Base-by-base conservation (phyloP, 2,888 invertebrate genomes). In the Suillia variegata region DNA sequence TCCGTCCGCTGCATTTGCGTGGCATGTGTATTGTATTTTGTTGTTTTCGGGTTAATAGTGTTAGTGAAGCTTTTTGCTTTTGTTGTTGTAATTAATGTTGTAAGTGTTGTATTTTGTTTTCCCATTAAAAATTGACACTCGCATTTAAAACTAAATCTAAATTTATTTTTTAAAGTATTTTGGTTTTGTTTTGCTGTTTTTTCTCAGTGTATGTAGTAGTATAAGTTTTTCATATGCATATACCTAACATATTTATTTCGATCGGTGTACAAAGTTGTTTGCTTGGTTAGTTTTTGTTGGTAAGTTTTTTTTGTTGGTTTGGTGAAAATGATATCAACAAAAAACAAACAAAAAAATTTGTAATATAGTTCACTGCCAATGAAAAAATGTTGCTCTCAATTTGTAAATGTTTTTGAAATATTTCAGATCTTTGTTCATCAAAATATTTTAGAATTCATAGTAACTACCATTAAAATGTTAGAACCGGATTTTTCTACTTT, bases 211-310 rank as follows among this genome's bases (percentile, higher is more conserved):
- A 3, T 38, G 49, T 31, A 49, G 5, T 20, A 54, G 58, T 62
- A 57, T 62, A 34, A 20, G 38, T 49, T 64, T 49, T 62, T 58
- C 59, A 56, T 62, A 60, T 61, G 58, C 62, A 56, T 62, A 31
- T 64, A 52, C 38, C 26, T 52, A 61, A 60, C 45, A 56, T 52
- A 45, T 53, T 26, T n/a, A 13, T 13, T n/a, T 38, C 38, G 38
- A 38, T 78, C 79, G 79, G 77, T 78, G 77, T 78, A 78, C 77
- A 78, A 73, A 78, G 77, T 78, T 78, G 74, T 78, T 74, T 68
- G 66, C 71, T 72, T 73, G 70, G 59, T 68, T 67, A 62, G 62
- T 65, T 58, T 59, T 60, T 60, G 55, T 59, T 62, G 49, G 50
- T 59, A 52, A 54, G 59, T 62, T 61, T 62, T 51, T 55, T 55